Evolutionary conservation across 2,888 invertebrate species (phyloP), one percentile per base, ranked within the genome.

Genomic region (Conistra vaccinii): DNA sequence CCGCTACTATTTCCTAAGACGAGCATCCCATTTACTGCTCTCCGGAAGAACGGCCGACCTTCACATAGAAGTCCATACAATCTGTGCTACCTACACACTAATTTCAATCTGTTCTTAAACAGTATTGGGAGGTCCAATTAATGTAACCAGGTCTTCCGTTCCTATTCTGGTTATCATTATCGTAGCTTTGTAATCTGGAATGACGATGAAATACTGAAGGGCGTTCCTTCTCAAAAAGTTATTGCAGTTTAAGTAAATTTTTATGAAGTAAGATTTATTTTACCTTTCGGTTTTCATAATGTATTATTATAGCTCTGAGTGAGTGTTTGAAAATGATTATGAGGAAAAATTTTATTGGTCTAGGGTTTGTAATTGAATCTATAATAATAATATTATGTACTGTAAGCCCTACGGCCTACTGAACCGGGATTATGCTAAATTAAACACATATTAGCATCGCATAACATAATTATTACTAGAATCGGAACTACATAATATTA

Each of bases 1-100:
- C 71, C 76, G 71, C 69, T 72, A 45, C 17, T 55, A 26, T 35
- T 81, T 76, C 69, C 58, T 69, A 39, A 66, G 66, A 76, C 53
- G 14, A 71, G 12, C 42, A 55, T 48, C 29, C 20, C 45, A 69
- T 65, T 58, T n/a, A 66, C 57, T 48, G 39, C 32, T 48, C 29
- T 67, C 67, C 48, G 63, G 68, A 80, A 75, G 26, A 61, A 23
- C 57, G 0, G 20, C 9, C 42, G 20, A 70, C 85, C 71, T 71
- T 80, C n/a, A 39, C 66, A 5, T n/a, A 65, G 29, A 20, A 3
- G 5, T 48, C 14, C 20, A 20, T 17, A 32, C 29, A 76, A 73
- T 48, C 45, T 23, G 53, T 61, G 39, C 48, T 42, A 77, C 73
- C 48, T 51, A 79, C 80, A 60, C 58, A 51, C 23, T 60, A 26